Conservation (phyloP, 1,140 invertebrate species). For the Holotrichia oblita region DNA sequence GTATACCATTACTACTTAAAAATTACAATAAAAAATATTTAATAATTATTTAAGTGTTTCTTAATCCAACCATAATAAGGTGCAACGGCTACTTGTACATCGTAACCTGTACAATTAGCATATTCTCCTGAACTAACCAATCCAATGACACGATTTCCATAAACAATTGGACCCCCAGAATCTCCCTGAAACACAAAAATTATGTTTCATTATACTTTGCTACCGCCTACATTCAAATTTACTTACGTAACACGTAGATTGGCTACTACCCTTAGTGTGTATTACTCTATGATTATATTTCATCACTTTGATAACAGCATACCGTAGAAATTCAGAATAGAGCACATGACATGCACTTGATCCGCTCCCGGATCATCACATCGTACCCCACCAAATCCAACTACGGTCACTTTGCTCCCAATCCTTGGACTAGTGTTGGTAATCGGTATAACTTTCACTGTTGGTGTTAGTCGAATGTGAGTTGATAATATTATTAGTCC, state of each 20-base stretch:
- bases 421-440: not conserved
- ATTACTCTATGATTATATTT: not conserved
- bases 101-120: not conserved
- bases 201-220: not conserved
- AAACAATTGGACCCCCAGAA: not conserved
- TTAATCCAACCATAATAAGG: slow-evolving; percentile 11
- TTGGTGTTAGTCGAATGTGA: not conserved
- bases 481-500: not conserved
- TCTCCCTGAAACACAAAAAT: not conserved
- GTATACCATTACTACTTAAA: too few relatives aligned
- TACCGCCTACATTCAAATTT: not conserved
- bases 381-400: not conserved
- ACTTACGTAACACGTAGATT: not conserved
- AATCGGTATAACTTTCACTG: not conserved
- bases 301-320: not conserved
- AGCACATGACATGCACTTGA: not conserved
- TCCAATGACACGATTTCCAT: not conserved
- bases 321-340: not conserved
- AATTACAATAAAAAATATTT: not conserved
- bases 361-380: not conserved
- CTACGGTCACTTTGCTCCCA: not conserved
- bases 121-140: not conserved
- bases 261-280: not conserved
- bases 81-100: not conserved
- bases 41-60: not conserved